Base-by-base conservation (phyloP, 2,888 invertebrate species). In the Erannis defoliaria region DNA sequence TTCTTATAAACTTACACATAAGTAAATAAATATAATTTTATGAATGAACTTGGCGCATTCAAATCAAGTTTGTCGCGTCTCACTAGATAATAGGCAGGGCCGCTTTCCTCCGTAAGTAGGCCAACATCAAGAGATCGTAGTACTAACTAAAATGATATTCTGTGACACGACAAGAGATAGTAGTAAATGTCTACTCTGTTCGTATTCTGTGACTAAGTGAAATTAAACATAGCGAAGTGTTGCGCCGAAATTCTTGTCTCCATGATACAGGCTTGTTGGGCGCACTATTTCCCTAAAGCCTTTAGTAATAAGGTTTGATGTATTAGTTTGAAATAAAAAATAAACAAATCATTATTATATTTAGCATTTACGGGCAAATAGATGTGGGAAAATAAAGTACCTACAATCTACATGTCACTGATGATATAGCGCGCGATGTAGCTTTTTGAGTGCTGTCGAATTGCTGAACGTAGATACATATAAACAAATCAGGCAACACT, bases 41-140 rank as follows among this genome's bases (percentile, higher is more conserved):
- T 64, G 60, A 60, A 60, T 64, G 60, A 56, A 60, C 60, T 60
- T 64, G 29, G 42, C 46, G 53, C 38, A 56, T 53, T 35, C 18
- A 70, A 68, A 77, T 76, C 71, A 60, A 70, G 76, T 75, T 74
- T 72, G 70, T 74, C 68, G 72, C 69, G 74, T 74, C 70, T 73
- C 69, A 75, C 67, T 80, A 80, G 79, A 84, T 88, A 86, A 88
- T 85, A 79, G 84, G 80, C 75, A 77, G 81, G 80, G 82, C 75
- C 80, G 77, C 86, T 87, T 88, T 88, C 86, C 81, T 76, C 72
- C 67, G 75, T 75, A 84, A 82, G 82, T 85, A 77, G 88, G 86
- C 70, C 88, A 79, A 85, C 81, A 85, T 86, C 86, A 84, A 78
- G 77, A 76, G 58, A 58, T 60, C 55, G 57, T 18, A 23, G 37